Evolutionary conservation across 2,797 vertebrate species (phyloP), one percentile per base, ranked within the genome.

Genomic region (Glyptemys insculpta): DNA sequence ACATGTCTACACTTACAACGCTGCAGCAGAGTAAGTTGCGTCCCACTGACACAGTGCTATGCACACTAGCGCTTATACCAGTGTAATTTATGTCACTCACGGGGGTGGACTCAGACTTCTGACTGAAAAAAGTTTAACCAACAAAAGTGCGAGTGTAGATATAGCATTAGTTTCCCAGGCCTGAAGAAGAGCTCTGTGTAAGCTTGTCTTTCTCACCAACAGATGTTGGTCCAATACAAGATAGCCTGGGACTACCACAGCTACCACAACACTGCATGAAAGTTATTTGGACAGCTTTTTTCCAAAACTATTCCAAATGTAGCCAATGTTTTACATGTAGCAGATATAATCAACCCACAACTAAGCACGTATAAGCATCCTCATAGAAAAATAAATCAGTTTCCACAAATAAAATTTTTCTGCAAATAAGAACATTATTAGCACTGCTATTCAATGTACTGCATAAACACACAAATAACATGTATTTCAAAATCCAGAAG

Each of bases 271-370:
- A 93, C 29, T 6, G 47, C 85, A 94, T 86, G 7, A 92, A 94
- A 88, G 47, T 87, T 92, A 74, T 91, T n/a, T 59, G 50, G 41
- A 10, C 18, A 25, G 83, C 91, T 93, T 94, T 89, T 65, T 53
- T 25, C 52, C 10, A 91, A 53, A 83, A 57, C n/a, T 87, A 83
- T 80, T 96, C 85, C 18, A 41, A 91, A 1, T 15, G 27, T n/a
- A 87, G 56, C 83, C 72, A 78, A 8, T 49, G 52, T 87, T 91
- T 90, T 74, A 72, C 18, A 83, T 84, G 9, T 6, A 91, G 21
- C 18, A 56, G n/a, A 31, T 72, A 90, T 65, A 83, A 89, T n/a
- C 53, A 92, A 80, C 14, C 3, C 27, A 88, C 80, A 10, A 0
- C 52, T 85, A 59, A 62, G 81, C 16, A 88, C 25, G 76, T n/a